phyloP scores from a whole-genome alignment of 2,888 invertebrate genomes.

The Scaptomyza caliginosa region DNA sequence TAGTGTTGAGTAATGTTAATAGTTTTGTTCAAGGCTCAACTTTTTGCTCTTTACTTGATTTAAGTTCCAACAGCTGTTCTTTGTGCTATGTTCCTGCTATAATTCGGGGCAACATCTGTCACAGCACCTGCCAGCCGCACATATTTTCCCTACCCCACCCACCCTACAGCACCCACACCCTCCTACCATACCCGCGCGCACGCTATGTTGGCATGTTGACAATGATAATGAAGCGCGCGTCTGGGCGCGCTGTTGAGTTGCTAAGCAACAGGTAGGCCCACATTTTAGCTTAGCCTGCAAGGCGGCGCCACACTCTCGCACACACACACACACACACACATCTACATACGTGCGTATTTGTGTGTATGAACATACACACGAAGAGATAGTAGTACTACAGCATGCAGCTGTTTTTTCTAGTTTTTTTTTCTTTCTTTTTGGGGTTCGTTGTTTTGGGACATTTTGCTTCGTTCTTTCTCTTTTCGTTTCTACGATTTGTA shows the following conservation, averaged over 20 bases:
- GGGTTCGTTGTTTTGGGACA: constrained; percentile 11
- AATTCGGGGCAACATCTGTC: constrained; percentile 41
- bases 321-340: not conserved
- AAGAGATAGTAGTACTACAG: constrained; percentile 9
- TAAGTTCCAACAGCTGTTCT: constrained; percentile 44
- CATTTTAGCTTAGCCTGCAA: constrained; percentile 35
- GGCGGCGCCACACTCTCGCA: not conserved
- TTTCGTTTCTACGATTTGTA: constrained; percentile 28
- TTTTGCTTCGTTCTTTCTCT: constrained; percentile 10
- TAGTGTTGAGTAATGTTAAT: constrained; percentile 6
- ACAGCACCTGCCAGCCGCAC: constrained; percentile 1
- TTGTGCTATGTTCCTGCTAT: constrained; percentile 11
- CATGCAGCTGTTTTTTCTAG: constrained; percentile 50
- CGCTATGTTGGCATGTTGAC: constrained; percentile 45
- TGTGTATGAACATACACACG: not conserved
- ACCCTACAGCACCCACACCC: not conserved
- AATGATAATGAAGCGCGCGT: constrained; percentile 57
- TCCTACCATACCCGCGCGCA: not conserved
- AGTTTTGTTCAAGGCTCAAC: constrained; percentile 21
- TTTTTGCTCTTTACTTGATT: not conserved
- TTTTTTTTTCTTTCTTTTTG: too few relatives aligned
- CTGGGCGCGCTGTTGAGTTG: constrained; percentile 55
- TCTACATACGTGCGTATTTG: not conserved
- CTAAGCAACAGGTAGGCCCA: constrained; percentile 82
- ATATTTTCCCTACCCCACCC: not conserved